phyloP scores from a whole-genome alignment of 1,140 invertebrate species.

The Tetramorium simillimum region DNA sequence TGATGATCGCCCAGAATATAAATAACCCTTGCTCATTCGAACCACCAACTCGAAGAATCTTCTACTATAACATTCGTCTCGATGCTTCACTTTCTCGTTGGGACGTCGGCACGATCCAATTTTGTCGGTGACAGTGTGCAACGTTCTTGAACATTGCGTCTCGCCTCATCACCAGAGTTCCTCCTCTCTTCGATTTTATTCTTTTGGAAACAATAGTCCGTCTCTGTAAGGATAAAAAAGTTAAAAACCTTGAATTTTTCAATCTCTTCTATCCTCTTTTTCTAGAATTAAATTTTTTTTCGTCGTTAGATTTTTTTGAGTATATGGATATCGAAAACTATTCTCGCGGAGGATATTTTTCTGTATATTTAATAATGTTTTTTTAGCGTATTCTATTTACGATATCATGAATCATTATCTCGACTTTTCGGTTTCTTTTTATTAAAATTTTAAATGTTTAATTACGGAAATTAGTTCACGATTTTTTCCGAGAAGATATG shows the following conservation, averaged over 20 bases:
- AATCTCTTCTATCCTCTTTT: neutral
- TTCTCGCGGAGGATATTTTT: neutral
- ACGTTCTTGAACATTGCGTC: conserved; percentile 51
- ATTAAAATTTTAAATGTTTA: neutral
- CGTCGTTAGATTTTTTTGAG: neutral
- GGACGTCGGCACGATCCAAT: conserved; percentile 58
- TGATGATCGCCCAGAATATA: neutral
- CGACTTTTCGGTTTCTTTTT: neutral
- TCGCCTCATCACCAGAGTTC: conserved; percentile 5
- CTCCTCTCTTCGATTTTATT: conserved; percentile 14
- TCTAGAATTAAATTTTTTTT: neutral
- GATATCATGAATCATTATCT: neutral
- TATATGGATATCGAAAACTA: neutral
- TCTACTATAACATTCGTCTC: conserved; percentile 50
- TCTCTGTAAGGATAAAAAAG: conserved; percentile 67
- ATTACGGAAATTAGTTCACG: neutral
- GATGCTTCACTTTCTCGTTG: conserved; percentile 21
- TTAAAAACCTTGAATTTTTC: conserved; percentile 34
- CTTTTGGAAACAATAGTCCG: conserved; percentile 15
- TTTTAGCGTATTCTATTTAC: neutral
- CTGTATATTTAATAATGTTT: too few relatives aligned
- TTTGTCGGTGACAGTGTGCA: conserved; percentile 33
- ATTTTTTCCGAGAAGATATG: neutral
- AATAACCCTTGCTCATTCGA: conserved; percentile 33
- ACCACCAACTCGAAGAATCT: conserved; percentile 14